Conservation (phyloP, 2,113 vertebrate genomes). For the Cryptotis parvus region DNA sequence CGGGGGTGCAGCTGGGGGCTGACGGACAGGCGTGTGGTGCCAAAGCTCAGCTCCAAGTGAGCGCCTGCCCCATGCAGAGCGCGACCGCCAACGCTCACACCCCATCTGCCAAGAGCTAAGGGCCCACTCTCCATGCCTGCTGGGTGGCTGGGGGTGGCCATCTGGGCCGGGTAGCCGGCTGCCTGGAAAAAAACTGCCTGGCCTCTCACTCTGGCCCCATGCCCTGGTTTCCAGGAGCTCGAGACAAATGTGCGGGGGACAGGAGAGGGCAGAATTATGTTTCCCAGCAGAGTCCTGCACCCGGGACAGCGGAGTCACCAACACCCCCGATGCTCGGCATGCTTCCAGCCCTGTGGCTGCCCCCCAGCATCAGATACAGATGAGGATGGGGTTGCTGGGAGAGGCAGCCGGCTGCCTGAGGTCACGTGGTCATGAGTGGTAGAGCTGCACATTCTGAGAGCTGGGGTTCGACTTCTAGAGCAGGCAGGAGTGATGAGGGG, state of each 20-base stretch:
- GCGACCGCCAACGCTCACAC: neutral
- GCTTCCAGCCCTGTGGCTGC: neutral
- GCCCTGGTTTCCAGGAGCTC: neutral
- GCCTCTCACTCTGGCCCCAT: neutral
- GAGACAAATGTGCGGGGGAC: neutral
- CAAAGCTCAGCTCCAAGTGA: conserved; percentile 17
- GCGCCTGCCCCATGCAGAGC: neutral
- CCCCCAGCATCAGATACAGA: neutral
- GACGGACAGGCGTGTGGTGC: neutral
- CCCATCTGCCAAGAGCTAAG: conserved; percentile 61
- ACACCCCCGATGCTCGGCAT: no score
- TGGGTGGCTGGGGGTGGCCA: conserved; percentile 23
- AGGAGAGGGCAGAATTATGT: no score
- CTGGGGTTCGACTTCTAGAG: no score
- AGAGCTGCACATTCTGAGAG: no score
- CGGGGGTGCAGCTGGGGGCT: neutral
- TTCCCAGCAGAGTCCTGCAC: neutral
- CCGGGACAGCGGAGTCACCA: neutral
- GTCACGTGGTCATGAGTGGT: no score
- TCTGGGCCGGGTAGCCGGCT: conserved; percentile 52
- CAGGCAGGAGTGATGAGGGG: no score
- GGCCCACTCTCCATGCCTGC: conserved; percentile 50
- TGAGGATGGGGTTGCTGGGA: neutral
- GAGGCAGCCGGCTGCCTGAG: no score
- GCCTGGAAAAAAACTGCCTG: conserved; percentile 51